Evolutionary conservation across 2,888 invertebrate species (phyloP).

Genomic region (Troilus luridus): DNA sequence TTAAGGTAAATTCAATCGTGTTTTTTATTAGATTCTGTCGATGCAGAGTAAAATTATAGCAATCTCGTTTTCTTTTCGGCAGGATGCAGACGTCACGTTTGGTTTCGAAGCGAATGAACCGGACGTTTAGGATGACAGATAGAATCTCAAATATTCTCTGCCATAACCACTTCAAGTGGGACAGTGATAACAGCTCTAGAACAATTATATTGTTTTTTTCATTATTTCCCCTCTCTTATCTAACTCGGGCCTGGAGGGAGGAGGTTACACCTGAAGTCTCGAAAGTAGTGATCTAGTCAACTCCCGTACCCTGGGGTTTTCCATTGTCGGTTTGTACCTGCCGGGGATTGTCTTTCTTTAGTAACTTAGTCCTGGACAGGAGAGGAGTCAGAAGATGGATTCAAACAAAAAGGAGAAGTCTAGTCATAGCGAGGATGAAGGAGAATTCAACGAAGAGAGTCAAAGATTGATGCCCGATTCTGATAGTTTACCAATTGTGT

Average conservation of each 20-base stretch:
- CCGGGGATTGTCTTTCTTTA: neutral
- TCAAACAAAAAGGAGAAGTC: neutral
- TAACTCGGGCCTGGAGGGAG: constrained; percentile 25
- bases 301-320: neutral
- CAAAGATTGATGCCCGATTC: constrained; percentile 25
- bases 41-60: neutral
- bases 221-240: constrained; percentile 31
- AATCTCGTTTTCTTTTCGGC: neutral
- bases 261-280: constrained; percentile 29
- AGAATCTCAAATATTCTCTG: neutral
- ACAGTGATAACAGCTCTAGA: constrained; percentile 22
- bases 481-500: neutral
- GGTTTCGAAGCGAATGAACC: neutral
- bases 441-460: neutral
- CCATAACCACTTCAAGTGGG: neutral
- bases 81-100: neutral
- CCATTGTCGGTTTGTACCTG: neutral
- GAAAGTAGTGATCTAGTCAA: constrained; percentile 21
- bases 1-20: neutral
- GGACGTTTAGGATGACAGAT: neutral
- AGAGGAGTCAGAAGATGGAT: neutral
- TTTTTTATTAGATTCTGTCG: neutral
- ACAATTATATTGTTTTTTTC: constrained; percentile 26
- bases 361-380: neutral
- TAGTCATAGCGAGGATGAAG: constrained; percentile 30